Base-by-base conservation (phyloP, 2,888 invertebrate species). In the Exocentrus adspersus region DNA sequence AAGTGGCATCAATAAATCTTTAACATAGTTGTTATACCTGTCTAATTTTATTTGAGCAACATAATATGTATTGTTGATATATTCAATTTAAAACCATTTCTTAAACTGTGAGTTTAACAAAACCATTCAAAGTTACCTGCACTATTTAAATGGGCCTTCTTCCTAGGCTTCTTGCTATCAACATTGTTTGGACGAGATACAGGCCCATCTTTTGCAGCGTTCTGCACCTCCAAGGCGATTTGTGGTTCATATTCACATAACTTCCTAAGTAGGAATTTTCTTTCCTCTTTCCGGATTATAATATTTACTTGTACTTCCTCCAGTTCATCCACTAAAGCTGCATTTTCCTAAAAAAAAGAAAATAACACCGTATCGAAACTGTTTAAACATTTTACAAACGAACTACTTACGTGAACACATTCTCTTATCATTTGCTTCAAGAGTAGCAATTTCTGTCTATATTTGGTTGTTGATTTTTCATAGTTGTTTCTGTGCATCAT, bases 281-380 rank as follows among this genome's bases (percentile, higher is more conserved):
- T 86, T 81, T 96, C 95, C 78, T 95, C 94, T 77, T 92, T 92
- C 0, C 92, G 89, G 56, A 91, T 87, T 20, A 90, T 82, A 51
- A 94, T 88, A 79, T 92, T 92, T 75, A 93, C 91, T 82, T 96
- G 95, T 67, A 92, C 88, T 80, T 90, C 88, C 0, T 92, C 90
- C 12, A 95, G 91, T 85, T 95, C 94, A 84, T 96, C 96, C 81
- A 95, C 94, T 1, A 95, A 81, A 3, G 92, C 92, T 56, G 92
- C 90, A 84, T 93, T 93, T 85, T 93, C 93, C 93, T 93, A 74
- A 1, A 70, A 64, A 62, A 37, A 63, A 30, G 43, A 24, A 64
- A 41, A 17, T 57, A 41, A 37, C 37, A 46, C 24, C 19, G 6
- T 19, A 19, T n/a, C n/a, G n/a, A n/a, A n/a, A n/a, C n/a, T n/a